phyloP scores from a whole-genome alignment of 2,888 invertebrate species.

The Chaetoderma sp. region DNA sequence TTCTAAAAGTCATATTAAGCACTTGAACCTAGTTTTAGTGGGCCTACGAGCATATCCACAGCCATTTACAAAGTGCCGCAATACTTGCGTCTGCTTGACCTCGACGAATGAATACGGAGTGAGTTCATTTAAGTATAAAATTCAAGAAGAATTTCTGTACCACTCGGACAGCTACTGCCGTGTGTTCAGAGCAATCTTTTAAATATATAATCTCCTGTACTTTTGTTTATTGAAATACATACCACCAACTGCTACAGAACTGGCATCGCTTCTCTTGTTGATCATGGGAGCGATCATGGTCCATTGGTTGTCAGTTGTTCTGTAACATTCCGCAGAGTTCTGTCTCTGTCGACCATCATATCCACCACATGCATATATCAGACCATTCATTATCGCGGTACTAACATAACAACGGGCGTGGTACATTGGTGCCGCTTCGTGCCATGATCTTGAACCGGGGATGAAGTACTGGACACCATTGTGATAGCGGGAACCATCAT shows the following conservation, averaged over 20 bases:
- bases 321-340: conserved; percentile 88
- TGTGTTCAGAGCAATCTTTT: no score
- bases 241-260: conserved; percentile 78
- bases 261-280: conserved; percentile 81
- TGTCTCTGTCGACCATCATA: conserved; percentile 79
- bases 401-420: conserved; percentile 75
- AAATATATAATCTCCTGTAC: no score
- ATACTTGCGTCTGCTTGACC: no score
- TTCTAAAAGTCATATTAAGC: no score
- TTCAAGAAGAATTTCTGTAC: no score
- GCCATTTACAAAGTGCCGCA: no score
- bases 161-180: no score
- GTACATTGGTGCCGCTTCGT: conserved; percentile 71
- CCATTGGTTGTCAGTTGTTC: conserved; percentile 83
- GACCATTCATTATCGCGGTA: conserved; percentile 70
- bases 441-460: conserved; percentile 64
- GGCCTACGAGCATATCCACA: no score
- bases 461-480: conserved; percentile 68
- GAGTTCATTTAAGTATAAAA: no score
- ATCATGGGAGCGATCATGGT: conserved; percentile 86
- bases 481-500: conserved; percentile 70
- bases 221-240: no score
- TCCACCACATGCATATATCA: conserved; percentile 69
- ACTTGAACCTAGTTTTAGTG: no score
- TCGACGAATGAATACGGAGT: no score